A percentile compares a stretch with the other conserved stretches of the same genome.
phyloP scores from a whole-genome alignment of 1,140 invertebrate species.

The Gryllus bimaculatus region DNA sequence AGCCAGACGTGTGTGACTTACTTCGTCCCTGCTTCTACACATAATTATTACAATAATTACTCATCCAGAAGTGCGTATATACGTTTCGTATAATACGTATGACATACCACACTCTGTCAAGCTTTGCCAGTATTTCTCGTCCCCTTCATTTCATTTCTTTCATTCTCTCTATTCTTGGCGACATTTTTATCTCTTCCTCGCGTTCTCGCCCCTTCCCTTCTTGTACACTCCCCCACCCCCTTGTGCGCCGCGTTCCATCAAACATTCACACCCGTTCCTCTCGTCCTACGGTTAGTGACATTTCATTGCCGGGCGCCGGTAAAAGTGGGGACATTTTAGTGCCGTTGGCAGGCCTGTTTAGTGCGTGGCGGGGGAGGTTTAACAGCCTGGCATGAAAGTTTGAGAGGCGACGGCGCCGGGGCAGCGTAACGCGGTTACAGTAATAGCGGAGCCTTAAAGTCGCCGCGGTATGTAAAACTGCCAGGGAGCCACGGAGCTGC shows the following conservation, averaged over 20 bases:
- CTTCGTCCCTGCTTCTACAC: no score
- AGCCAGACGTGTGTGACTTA: no score
- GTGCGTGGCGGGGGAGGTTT: neutral
- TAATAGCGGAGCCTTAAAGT: slow-evolving; percentile 1
- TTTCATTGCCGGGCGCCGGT: neutral
- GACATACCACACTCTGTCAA: no score
- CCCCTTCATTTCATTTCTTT: neutral
- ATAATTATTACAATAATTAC: no score
- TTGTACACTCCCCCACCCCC: no score
- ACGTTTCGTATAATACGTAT: no score
- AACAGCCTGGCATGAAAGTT: slow-evolving; percentile 1
- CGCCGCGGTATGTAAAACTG: neutral
- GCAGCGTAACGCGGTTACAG: neutral
- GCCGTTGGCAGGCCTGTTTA: neutral
- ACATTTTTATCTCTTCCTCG: neutral
- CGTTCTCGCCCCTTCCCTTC: neutral
- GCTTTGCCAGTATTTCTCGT: no score
- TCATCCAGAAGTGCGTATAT: no score
- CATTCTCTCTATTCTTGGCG: neutral
- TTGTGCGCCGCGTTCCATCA: neutral
- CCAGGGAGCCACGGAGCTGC: neutral
- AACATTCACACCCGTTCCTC: neutral
- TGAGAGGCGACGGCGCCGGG: neutral
- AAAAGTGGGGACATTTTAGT: slow-evolving; percentile 4
- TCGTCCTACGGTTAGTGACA: neutral